Base-by-base conservation (phyloP, 1,140 invertebrate species). In the Drosophila repletoides region DNA sequence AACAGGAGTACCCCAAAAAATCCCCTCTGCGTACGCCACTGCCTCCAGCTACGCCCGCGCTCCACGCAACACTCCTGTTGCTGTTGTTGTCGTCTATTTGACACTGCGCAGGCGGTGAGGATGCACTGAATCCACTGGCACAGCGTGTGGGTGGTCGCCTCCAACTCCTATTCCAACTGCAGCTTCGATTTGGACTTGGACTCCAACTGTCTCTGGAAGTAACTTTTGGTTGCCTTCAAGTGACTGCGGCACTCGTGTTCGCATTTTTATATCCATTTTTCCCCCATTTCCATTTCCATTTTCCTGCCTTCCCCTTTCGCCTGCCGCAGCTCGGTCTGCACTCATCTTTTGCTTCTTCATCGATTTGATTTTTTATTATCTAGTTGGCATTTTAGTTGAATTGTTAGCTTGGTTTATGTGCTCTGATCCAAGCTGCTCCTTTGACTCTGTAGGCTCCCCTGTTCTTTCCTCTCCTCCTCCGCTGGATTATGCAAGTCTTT, bases 361-460 rank as follows among this genome's bases (percentile, higher is more conserved):
- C 69, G 73, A 77, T 83, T 83, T 83, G 65, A 69, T 61, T 49
- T 72, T 81, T 81, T 79, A 86, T 86, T 84, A 86, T 84, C 79
- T 86, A 73, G 80, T 73, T 84, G 79, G 79, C 79, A 84, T 84
- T 84, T 84, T 75, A 84, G 80, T 84, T 84, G 74, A 84, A 84
- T 84, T 84, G 74, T 76, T 79, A 74, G 65, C 70, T 84, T 66
- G 64, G 70, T 84, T 84, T 83, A 83, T 74, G 74, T 60, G 46
- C 64, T 36, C 24, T 9, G 22, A n/a, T 38, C 7, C 22, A 9
- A 22, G 15, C 22, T 22, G 51, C 41, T 26, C 28, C 40, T 55
- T 28, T 9, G 12, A 22, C 33, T 9, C 6, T 31, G 15, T 55
- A 6, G 17, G 29, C 26, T n/a, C 15, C 7, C 22, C 10, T 4